Conservation (phyloP, 1,140 invertebrate species). For the Frieseomelitta varia region DNA sequence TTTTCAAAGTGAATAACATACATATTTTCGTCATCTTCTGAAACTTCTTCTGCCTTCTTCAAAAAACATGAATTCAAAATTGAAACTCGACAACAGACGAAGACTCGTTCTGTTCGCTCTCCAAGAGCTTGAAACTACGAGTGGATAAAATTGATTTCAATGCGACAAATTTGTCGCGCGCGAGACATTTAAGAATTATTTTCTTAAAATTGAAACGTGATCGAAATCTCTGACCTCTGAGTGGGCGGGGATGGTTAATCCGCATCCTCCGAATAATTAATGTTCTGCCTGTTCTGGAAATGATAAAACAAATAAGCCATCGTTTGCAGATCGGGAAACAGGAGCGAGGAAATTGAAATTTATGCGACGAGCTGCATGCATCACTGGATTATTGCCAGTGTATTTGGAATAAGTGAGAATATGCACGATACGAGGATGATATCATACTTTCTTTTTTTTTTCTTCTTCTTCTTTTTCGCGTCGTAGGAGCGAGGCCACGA, state of each 20-base stretch:
- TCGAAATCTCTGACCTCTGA: not conserved
- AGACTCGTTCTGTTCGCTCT: not conserved
- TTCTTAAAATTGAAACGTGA: not conserved
- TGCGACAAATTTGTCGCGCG: not conserved
- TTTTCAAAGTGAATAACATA: too few species aligned
- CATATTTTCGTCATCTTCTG: too few species aligned
- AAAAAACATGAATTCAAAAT: too few species aligned
- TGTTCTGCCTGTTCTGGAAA: not conserved
- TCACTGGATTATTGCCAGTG: constrained; percentile 5
- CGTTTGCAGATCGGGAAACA: not conserved
- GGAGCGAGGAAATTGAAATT: constrained; percentile 4
- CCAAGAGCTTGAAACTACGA: not conserved
- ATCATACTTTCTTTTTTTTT: constrained; percentile 22
- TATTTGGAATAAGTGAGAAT: constrained; percentile 14
- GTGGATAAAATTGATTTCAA: not conserved
- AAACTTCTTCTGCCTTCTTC: too few species aligned
- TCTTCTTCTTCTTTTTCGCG: too few species aligned
- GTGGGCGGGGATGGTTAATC: not conserved
- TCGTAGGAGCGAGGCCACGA: not conserved
- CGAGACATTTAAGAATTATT: too few species aligned
- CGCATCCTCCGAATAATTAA: not conserved
- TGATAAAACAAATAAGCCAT: not conserved
- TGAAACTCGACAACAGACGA: too few species aligned
- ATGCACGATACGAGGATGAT: not conserved
- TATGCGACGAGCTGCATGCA: not conserved